Evolutionary conservation across 2,797 vertebrate species (phyloP), one percentile per base, ranked within the genome.

Genomic region (Sparus aurata): DNA sequence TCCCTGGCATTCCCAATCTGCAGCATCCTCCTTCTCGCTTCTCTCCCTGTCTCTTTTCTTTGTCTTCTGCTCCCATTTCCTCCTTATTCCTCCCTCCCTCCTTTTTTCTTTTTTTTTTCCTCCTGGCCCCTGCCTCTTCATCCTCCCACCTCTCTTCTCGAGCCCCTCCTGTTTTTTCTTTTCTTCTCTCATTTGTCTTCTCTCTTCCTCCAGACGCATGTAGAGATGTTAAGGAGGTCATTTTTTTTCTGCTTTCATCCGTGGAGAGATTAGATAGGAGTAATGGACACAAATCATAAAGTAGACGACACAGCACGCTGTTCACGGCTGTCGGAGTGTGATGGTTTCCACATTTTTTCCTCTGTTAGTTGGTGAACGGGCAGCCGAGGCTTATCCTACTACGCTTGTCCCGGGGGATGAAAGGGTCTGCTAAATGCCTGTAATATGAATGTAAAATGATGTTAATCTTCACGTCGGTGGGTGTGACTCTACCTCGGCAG

Each of bases 381-480:
- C 46, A 79, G 52, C 49, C 67, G 41, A 70, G 47, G 30, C 70
- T 66, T 47, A 49, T 65, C 30, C 41, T 25, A 0, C 54, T 25
- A 0, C 52, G 38, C 58, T 66, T 69, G 38, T 80, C 67, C 46
- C 43, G 34, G 70, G 73, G 52, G 76, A 84, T 80, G 57, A 53
- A 70, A 83, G 52, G 49, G 45, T 78, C 57, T 23, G 59, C 72
- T 86, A 80, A 88, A 76, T n/a, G 81, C 6, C 67, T 49, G 58
- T 77, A 75, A 76, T 82, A 55, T 63, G n/a, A 83, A 88, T 55
- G 82, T 85, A 82, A 91, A 91, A 85, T 5, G 81, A 77, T 91
- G 77, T 71, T 88, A 82, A 88, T 91, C 75, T 82, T 27, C 50
- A 16, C 71, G 74, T 85, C 80, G 86, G 66, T 67, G 25, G 82